Conservation (phyloP, 2,113 vertebrate species). For the Atlantisia rogersi region DNA sequence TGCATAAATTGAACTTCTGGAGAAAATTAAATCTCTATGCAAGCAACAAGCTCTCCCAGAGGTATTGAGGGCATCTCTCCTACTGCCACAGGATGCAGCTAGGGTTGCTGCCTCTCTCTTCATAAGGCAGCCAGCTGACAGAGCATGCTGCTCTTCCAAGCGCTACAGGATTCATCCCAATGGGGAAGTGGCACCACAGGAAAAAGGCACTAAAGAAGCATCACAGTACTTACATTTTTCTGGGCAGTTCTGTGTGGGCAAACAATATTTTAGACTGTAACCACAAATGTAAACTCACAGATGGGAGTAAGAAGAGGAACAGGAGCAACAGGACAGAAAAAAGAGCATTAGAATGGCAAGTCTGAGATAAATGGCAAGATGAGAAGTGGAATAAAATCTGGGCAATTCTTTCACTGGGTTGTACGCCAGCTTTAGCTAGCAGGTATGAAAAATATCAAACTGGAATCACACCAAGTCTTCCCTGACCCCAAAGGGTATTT, state of each 20-base stretch:
- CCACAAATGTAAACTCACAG: background rate
- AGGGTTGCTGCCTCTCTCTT: background rate
- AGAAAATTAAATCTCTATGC: background rate
- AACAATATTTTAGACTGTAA: background rate
- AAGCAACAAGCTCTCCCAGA: background rate
- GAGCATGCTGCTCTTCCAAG: background rate
- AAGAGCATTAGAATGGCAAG: fast-evolving
- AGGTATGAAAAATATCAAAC: background rate
- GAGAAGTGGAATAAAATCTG: background rate
- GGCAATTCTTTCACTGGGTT: background rate
- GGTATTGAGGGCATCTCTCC: background rate
- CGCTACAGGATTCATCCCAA: background rate
- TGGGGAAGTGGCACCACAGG: background rate
- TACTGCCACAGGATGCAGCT: background rate
- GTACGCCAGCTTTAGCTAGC: background rate
- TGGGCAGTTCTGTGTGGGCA: background rate
- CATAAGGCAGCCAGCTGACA: background rate
- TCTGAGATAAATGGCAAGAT: background rate
- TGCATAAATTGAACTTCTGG: background rate
- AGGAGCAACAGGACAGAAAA: background rate
- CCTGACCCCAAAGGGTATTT: background rate
- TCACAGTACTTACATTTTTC: background rate
- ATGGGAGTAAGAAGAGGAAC: background rate
- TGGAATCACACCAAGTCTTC: background rate
- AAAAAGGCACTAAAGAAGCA: background rate